Percentiles rank a stretch among this genome's conserved stretches.
Conservation (phyloP, 2,797 vertebrate genomes). For the Mionectes olivaceus region DNA sequence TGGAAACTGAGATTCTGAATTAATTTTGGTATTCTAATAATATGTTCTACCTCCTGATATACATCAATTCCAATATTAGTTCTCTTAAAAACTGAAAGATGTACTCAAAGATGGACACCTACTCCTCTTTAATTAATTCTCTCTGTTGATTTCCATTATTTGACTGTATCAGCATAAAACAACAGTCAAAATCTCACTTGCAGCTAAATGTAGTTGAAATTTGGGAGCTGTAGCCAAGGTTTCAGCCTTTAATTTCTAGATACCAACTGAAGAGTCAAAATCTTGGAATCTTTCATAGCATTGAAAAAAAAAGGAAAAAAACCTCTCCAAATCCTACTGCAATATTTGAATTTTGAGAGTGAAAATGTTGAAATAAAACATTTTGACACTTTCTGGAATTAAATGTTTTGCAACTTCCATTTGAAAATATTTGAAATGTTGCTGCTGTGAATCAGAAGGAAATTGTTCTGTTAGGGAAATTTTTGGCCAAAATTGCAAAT, state of each 20-base stretch:
- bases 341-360: background rate
- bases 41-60: background rate
- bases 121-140: background rate
- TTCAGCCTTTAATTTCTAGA: background rate
- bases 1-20: background rate
- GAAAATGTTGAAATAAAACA: conserved; percentile 44
- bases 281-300: background rate
- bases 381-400: conserved; percentile 42
- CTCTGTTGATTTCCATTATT: background rate
- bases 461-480: background rate
- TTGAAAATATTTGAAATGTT: conserved; percentile 47
- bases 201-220: background rate
- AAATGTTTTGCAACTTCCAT: conserved; percentile 26
- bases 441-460: conserved; percentile 37
- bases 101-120: background rate
- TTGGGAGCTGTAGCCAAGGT: background rate
- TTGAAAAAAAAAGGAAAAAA: background rate
- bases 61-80: background rate
- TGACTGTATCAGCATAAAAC: background rate
- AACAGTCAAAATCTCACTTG: background rate
- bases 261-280: background rate
- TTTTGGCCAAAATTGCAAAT: conserved; percentile 35
- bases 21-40: background rate
- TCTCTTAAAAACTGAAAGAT: background rate
- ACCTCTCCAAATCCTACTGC: background rate